phyloP scores from a whole-genome alignment of 2,113 vertebrate genomes.

The human (Homo sapiens) region DNA sequence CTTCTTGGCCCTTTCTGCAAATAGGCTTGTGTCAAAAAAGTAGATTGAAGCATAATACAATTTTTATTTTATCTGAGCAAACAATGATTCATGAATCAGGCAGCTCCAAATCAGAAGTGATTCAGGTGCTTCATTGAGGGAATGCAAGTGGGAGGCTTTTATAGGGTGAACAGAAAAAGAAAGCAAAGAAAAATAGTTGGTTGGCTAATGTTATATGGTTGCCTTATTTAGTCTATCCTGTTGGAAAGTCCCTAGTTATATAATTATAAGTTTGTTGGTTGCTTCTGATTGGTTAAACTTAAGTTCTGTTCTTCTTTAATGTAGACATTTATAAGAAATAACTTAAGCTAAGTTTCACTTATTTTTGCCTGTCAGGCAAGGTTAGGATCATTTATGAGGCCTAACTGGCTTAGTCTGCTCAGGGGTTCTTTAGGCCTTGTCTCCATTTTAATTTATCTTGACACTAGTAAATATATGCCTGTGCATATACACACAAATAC shows the following conservation, averaged over 20 bases:
- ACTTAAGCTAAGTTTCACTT: background rate
- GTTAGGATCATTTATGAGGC: background rate
- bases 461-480: background rate
- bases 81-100: background rate
- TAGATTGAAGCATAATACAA: background rate
- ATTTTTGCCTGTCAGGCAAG: background rate
- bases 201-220: background rate
- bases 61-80: background rate
- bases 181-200: background rate
- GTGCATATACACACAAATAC: accelerated
- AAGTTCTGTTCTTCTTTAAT: background rate
- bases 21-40: background rate
- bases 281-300: background rate
- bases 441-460: too few species aligned
- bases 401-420: background rate
- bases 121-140: background rate
- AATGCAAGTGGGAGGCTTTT: background rate
- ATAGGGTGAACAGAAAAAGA: background rate
- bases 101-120: background rate
- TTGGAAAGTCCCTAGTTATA: background rate
- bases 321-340: background rate
- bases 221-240: background rate
- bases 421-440: background rate
- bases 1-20: background rate
- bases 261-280: background rate